Conservation (phyloP, 2,113 vertebrate genomes). For the Sturnus vulgaris region DNA sequence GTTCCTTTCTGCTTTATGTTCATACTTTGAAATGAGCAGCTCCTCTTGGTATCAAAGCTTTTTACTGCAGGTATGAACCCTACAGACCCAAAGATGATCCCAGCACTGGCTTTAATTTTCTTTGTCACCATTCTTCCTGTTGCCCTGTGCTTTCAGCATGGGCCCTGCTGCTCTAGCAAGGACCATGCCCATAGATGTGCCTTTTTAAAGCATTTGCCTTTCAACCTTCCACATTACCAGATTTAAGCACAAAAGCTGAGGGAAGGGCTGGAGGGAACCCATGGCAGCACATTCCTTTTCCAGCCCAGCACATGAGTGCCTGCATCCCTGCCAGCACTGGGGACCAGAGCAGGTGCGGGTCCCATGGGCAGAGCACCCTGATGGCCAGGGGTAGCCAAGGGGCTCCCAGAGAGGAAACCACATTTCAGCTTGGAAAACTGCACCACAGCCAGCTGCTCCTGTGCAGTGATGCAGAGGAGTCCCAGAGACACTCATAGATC, state of each 20-base stretch:
- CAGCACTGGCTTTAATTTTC: neutral
- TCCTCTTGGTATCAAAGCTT: neutral
- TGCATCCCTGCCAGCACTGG: neutral
- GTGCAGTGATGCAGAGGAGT: neutral
- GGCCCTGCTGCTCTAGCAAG: neutral
- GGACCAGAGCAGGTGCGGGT: neutral
- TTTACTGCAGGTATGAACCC: neutral
- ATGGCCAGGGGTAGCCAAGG: rapidly evolving
- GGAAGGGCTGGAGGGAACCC: neutral
- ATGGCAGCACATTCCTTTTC: rapidly evolving
- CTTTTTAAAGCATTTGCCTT: neutral
- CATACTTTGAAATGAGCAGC: neutral
- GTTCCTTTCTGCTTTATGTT: neutral
- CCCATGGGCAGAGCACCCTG: rapidly evolving
- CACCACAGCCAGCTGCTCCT: neutral
- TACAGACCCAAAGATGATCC: neutral
- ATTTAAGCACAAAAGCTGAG: neutral
- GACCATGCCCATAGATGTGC: rapidly evolving
- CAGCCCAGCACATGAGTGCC: neutral
- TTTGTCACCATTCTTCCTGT: neutral
- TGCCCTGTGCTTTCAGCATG: neutral
- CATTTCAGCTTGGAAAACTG: neutral
- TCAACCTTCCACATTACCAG: neutral
- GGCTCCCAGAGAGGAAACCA: neutral
- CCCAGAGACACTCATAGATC: neutral